Evolutionary conservation across 1,140 invertebrate genomes (phyloP).

Genomic region (Meloidogyne floridensis): DNA sequence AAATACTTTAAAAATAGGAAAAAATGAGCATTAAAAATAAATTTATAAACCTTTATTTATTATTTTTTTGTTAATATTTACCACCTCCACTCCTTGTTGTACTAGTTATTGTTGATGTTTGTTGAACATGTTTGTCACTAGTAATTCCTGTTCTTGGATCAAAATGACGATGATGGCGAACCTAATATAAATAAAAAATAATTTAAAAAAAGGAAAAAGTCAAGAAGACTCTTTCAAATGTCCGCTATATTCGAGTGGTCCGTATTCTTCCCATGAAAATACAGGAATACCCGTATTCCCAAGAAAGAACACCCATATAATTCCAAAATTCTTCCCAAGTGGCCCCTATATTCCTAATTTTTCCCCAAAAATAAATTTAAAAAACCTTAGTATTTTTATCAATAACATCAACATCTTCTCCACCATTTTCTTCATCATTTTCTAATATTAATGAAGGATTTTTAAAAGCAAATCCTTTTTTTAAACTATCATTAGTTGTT

Average conservation of each 20-base stretch:
- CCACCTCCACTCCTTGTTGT: not conserved
- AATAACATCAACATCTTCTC: not conserved
- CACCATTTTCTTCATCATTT: not conserved
- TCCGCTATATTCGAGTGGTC: too few relatives aligned
- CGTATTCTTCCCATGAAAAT: too few relatives aligned
- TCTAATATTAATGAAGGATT: not conserved
- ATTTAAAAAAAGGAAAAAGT: not conserved
- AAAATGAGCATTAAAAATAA: conserved; percentile 1
- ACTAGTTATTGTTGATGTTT: not conserved
- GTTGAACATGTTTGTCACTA: conserved; percentile 2
- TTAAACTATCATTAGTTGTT: conserved; percentile 6
- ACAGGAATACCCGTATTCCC: too few relatives aligned
- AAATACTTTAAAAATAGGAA: not conserved
- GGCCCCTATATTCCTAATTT: too few relatives aligned
- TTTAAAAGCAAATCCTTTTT: not conserved
- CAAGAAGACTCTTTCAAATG: too few relatives aligned
- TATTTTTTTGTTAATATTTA: not conserved
- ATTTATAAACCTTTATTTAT: not conserved
- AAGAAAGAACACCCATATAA: too few relatives aligned
- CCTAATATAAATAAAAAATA: conserved; percentile 10
- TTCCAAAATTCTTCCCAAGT: too few relatives aligned
- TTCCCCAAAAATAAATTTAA: not conserved
- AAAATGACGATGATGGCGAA: not conserved
- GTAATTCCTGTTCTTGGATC: not conserved
- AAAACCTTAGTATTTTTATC: conserved; percentile 6